Conservation (phyloP, 2,113 vertebrate genomes). For the Pachypanchax playfairii region DNA sequence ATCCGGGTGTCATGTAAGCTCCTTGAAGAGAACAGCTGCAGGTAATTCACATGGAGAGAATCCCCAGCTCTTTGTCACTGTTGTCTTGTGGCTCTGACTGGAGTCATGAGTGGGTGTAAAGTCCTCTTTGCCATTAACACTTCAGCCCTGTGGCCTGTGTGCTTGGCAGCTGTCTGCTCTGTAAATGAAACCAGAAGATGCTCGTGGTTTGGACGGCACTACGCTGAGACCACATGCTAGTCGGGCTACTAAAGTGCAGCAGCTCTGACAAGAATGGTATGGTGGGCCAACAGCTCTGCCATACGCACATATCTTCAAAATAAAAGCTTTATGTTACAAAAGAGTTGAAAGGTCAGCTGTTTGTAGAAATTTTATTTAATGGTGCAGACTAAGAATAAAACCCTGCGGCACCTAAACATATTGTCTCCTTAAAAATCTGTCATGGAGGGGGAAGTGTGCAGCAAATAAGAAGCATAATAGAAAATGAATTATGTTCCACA, state of each 20-base stretch:
- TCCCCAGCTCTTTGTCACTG: conserved; percentile 68
- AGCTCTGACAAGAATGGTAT: conserved; percentile 76
- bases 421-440: conserved; percentile 62
- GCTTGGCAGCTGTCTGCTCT: conserved; percentile 74
- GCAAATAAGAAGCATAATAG: conserved; percentile 43
- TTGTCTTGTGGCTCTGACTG: conserved; percentile 55
- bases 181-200: conserved; percentile 83
- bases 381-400: conserved; percentile 70
- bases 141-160: conserved; percentile 74
- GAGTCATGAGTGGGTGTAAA: conserved; percentile 64
- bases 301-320: conserved; percentile 71
- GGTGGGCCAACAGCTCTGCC: conserved; percentile 74
- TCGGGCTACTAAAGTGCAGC: conserved; percentile 73
- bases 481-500: background rate
- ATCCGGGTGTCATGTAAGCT: conserved; percentile 73
- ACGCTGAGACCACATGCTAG: conserved; percentile 75
- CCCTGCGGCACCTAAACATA: conserved; percentile 63
- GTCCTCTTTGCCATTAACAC: conserved; percentile 69
- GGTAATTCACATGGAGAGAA: conserved; percentile 65
- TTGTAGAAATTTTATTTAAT: conserved; percentile 56
- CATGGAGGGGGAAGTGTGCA: conserved; percentile 49
- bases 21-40: conserved; percentile 71
- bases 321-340: conserved; percentile 68
- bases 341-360: conserved; percentile 67
- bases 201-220: conserved; percentile 75